Percentiles rank a stretch among this genome's conserved stretches.
phyloP scores from a whole-genome alignment of 2,113 vertebrate species.

The Nannospalax galili region DNA sequence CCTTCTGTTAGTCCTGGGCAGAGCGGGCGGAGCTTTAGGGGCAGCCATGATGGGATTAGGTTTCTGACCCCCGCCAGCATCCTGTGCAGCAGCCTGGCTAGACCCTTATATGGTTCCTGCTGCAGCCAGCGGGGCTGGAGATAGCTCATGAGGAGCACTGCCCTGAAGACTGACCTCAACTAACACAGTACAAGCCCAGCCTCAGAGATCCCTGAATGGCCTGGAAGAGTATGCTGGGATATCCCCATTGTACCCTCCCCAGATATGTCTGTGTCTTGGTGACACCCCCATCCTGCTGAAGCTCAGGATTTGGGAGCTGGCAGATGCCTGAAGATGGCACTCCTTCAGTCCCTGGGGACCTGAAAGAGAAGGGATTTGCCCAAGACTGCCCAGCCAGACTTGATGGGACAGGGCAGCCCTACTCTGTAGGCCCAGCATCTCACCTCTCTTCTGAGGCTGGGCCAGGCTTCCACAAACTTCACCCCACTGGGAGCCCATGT shows the following conservation, averaged over 20 bases:
- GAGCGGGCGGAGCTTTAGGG: neutral
- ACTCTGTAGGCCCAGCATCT: neutral
- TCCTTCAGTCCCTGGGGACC: neutral
- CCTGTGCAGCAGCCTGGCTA: neutral
- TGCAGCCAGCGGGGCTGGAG: neutral
- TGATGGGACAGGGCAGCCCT: neutral
- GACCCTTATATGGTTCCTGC: accelerated
- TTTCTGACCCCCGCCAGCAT: neutral
- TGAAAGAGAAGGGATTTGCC: neutral
- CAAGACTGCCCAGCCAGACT: neutral
- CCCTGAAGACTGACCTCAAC: neutral
- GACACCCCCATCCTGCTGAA: neutral
- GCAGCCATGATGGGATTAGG: neutral
- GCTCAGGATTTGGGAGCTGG: neutral
- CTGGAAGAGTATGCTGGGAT: neutral
- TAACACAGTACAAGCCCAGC: neutral
- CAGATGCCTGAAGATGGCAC: neutral
- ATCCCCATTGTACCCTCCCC: neutral
- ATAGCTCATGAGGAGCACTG: neutral
- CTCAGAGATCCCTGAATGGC: neutral
- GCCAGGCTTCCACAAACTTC: neutral
- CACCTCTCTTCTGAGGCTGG: neutral
- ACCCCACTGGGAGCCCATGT: neutral
- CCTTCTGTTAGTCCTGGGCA: neutral
- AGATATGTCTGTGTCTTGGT: neutral